These are phyloP conservation scores for Capromys pilorides DNA, from an alignment of 2,797 vertebrate species.

Conservation along the genomic window DNA sequence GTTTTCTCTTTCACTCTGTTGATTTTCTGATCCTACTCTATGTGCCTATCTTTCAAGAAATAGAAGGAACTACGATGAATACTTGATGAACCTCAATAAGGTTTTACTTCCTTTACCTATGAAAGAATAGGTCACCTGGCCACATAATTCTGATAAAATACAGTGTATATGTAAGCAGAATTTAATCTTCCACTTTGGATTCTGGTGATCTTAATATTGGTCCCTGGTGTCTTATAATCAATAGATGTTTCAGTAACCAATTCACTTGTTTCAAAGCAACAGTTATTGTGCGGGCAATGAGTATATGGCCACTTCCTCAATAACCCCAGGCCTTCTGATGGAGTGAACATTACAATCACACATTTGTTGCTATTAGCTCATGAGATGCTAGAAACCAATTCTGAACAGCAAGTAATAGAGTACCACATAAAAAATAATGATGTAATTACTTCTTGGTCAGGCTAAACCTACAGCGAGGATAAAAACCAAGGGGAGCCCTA, in stretches of 20 bases:
- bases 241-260: constrained; percentile 76
- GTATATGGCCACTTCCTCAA: constrained; percentile 73
- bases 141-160: constrained; percentile 36
- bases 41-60: background rate
- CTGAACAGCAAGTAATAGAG: constrained; percentile 81
- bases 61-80: background rate
- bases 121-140: background rate
- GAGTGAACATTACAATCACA: constrained; percentile 58
- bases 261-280: constrained; percentile 58
- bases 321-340: constrained; percentile 47
- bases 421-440: constrained; percentile 82
- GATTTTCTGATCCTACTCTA: background rate
- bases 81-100: background rate
- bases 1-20: background rate
- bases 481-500: constrained; percentile 69
- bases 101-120: background rate
- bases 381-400: constrained; percentile 80
- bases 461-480: constrained; percentile 76
- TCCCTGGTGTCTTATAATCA: constrained; percentile 68
- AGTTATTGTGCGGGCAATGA: constrained; percentile 72
- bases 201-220: constrained; percentile 62
- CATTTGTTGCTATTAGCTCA: constrained; percentile 76
- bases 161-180: constrained; percentile 43
- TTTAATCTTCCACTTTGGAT: constrained; percentile 63
- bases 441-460: constrained; percentile 79